Evolutionary conservation across 2,888 invertebrate genomes (phyloP).

Genomic region (Luffia ferchaultella): DNA sequence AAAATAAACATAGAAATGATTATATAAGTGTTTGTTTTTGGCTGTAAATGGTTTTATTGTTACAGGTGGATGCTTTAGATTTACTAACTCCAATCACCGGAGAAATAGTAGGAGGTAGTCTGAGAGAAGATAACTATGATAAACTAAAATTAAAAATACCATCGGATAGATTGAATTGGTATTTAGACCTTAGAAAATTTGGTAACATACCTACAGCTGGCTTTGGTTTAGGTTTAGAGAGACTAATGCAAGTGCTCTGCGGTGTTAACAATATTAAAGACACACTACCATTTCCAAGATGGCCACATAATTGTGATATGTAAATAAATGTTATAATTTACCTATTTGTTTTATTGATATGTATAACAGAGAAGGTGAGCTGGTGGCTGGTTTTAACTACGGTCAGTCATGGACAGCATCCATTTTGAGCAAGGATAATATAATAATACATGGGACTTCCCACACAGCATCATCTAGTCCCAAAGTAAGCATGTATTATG

Average conservation of each 20-base stretch:
- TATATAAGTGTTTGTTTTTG: too few relatives aligned
- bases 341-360: not conserved
- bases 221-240: conserved; percentile 96
- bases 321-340: conserved; percentile 24
- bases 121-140: conserved; percentile 83
- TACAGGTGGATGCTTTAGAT: conserved; percentile 83
- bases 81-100: conserved; percentile 89
- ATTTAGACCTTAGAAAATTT: conserved; percentile 86
- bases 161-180: conserved; percentile 76
- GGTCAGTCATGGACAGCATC: too few relatives aligned
- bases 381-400: too few relatives aligned
- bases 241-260: conserved; percentile 84
- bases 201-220: conserved; percentile 93
- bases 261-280: conserved; percentile 92
- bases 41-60: too few relatives aligned
- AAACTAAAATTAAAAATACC: conserved; percentile 71
- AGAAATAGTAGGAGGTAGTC: conserved; percentile 94
- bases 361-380: too few relatives aligned
- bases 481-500: too few relatives aligned
- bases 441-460: too few relatives aligned
- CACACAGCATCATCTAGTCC: too few relatives aligned
- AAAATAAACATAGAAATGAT: too few relatives aligned
- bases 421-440: too few relatives aligned
- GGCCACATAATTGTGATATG: conserved; percentile 87
- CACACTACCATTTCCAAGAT: conserved; percentile 92